phyloP scores from a whole-genome alignment of 2,797 vertebrate genomes.

The Periophthalmus magnuspinnatus region DNA sequence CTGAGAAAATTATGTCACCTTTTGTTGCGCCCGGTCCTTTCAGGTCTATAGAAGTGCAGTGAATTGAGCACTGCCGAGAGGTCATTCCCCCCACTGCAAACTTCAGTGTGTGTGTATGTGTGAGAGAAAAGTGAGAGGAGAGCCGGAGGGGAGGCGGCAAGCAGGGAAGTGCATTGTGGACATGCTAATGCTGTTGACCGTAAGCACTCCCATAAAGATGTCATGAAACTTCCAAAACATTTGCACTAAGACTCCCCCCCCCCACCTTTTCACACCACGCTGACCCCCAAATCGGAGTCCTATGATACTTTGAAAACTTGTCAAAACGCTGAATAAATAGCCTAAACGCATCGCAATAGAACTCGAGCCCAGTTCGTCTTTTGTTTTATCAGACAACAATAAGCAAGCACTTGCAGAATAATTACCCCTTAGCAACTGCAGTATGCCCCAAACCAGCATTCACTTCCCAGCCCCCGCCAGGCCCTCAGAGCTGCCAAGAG shows the following conservation, averaged over 20 bases:
- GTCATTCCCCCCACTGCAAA: slow-evolving; percentile 70
- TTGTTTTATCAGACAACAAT: slow-evolving; percentile 69
- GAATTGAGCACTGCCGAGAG: slow-evolving; percentile 84
- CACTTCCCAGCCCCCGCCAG: slow-evolving; percentile 35
- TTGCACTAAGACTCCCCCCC: slow-evolving; percentile 33
- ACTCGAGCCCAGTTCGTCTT: slow-evolving; percentile 25
- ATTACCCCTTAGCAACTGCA: slow-evolving; percentile 51
- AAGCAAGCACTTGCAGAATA: slow-evolving; percentile 62
- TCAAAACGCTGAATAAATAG: slow-evolving; percentile 60
- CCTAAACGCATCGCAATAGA: slow-evolving; percentile 44
- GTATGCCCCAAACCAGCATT: slow-evolving; percentile 16
- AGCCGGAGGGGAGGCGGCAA: slow-evolving; percentile 58
- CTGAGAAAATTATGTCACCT: slow-evolving; percentile 87
- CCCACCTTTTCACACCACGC: slow-evolving; percentile 44
- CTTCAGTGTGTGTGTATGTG: slow-evolving; percentile 63
- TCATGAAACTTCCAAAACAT: slow-evolving; percentile 78
- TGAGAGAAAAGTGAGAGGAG: slow-evolving; percentile 43
- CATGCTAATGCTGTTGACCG: slow-evolving; percentile 81
- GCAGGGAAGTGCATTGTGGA: slow-evolving; percentile 75
- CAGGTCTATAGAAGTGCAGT: slow-evolving; percentile 86
- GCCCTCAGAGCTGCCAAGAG: slow-evolving; percentile 21
- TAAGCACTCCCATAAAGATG: slow-evolving; percentile 84
- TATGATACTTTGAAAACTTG: slow-evolving; percentile 61
- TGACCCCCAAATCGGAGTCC: slow-evolving; percentile 71
- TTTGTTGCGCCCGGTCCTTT: slow-evolving; percentile 85